phyloP scores from a whole-genome alignment of 2,797 vertebrate genomes.

The Nyctibius grandis region DNA sequence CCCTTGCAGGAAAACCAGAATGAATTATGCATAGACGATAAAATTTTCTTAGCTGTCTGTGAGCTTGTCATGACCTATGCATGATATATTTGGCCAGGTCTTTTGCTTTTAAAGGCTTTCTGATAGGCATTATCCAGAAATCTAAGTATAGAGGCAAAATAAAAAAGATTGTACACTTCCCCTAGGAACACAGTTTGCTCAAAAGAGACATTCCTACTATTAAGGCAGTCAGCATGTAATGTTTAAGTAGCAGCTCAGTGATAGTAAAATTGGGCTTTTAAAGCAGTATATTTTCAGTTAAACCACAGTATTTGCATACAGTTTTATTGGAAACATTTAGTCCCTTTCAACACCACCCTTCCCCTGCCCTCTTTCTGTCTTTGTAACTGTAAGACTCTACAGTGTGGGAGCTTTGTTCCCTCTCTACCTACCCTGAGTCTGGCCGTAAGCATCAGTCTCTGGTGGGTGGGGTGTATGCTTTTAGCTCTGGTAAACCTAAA shows the following conservation, averaged over 20 bases:
- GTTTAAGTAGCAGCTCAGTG: background rate
- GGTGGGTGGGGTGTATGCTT: background rate
- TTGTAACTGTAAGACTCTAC: background rate
- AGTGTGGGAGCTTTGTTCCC: background rate
- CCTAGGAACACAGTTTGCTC: background rate
- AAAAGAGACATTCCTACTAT: background rate
- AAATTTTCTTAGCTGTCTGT: background rate
- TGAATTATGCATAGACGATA: background rate
- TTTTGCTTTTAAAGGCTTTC: background rate
- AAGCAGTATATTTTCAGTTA: background rate
- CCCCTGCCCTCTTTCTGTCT: background rate
- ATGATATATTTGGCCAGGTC: background rate
- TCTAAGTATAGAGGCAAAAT: background rate
- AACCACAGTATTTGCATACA: background rate
- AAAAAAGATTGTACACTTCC: background rate
- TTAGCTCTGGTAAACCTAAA: background rate
- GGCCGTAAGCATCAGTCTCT: background rate
- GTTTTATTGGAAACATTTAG: background rate
- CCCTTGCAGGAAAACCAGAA: background rate
- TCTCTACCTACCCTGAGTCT: background rate
- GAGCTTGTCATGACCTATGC: background rate
- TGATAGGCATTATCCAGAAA: background rate
- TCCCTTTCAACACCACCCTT: background rate
- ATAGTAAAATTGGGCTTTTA: background rate
- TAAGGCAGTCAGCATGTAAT: background rate